Percentiles rank a stretch among this genome's conserved stretches.
These are phyloP conservation scores for Adineta ricciae DNA, from an alignment of 2,888 invertebrate species.

Conservation along the genomic window DNA sequence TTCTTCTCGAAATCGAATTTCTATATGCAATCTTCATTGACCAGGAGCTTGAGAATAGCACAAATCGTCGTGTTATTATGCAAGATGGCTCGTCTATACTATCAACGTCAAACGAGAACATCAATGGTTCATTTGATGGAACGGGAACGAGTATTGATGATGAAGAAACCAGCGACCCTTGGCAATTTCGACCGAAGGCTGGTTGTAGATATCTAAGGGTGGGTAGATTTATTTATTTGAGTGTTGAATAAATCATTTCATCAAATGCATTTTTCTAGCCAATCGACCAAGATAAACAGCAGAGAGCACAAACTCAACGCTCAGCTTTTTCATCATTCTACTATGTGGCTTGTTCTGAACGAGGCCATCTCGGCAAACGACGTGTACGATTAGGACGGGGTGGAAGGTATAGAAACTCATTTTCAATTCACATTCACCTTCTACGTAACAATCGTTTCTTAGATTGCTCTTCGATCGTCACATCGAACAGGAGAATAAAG, in stretches of 20 bases:
- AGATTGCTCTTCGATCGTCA: neutral
- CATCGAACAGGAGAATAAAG: neutral
- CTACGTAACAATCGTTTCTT: neutral
- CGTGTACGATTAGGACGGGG: neutral
- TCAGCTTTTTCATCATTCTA: neutral
- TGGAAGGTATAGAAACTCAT: neutral
- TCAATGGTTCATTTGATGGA: neutral
- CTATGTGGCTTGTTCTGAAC: neutral
- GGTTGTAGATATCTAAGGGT: conserved; percentile 20
- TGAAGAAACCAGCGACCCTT: neutral
- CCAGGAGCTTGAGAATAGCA: neutral
- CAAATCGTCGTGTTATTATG: neutral
- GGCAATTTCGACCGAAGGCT: conserved; percentile 10
- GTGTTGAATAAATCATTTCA: neutral
- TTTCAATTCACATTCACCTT: neutral
- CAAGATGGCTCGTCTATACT: neutral
- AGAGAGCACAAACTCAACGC: neutral
- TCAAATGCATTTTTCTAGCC: neutral
- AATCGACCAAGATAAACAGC: neutral
- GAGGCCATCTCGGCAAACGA: neutral
- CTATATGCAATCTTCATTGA: neutral
- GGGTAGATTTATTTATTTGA: too few species aligned
- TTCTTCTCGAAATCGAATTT: neutral
- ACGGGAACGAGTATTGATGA: neutral
- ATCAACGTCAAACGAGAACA: neutral